These are phyloP conservation scores for Bovichtus variegatus DNA, from an alignment of 2,797 vertebrate species.

Conservation along the genomic window DNA sequence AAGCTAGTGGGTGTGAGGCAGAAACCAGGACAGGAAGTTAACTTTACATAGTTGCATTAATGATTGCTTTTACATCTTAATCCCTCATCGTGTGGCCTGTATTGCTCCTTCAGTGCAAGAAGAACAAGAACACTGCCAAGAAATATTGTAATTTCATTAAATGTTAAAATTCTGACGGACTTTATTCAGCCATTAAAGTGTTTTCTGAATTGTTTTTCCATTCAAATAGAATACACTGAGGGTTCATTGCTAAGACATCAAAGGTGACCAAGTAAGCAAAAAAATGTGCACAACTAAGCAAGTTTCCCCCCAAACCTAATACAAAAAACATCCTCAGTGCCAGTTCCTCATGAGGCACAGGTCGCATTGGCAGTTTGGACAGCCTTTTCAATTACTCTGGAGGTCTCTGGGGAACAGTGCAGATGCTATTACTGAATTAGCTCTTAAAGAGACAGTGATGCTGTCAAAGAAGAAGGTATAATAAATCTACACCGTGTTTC, in stretches of 20 bases:
- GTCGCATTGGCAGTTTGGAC: conserved; percentile 57
- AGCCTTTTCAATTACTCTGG: conserved; percentile 78
- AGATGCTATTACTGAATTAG: conserved; percentile 77
- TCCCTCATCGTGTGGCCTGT: background rate
- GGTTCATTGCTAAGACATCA: background rate
- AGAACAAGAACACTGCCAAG: background rate
- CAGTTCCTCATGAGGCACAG: conserved; percentile 22
- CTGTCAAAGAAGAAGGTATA: conserved; percentile 34
- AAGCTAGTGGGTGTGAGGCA: conserved; percentile 6
- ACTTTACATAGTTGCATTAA: background rate
- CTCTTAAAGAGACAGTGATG: conserved; percentile 64
- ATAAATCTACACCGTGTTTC: conserved; percentile 54
- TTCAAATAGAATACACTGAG: background rate
- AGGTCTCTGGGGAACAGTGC: conserved; percentile 62
- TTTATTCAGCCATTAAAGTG: background rate
- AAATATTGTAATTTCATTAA: background rate
- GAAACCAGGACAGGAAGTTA: background rate
- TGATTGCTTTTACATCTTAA: background rate
- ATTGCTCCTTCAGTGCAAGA: background rate
- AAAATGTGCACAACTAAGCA: conserved; percentile 21
- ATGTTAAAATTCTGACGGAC: background rate
- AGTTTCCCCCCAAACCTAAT: background rate
- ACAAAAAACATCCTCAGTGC: conserved; percentile 14
- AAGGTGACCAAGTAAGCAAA: conserved; percentile 9
- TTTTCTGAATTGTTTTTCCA: background rate